These are phyloP conservation scores for Achroia grisella DNA, from an alignment of 1,140 invertebrate genomes.

Conservation along the genomic window DNA sequence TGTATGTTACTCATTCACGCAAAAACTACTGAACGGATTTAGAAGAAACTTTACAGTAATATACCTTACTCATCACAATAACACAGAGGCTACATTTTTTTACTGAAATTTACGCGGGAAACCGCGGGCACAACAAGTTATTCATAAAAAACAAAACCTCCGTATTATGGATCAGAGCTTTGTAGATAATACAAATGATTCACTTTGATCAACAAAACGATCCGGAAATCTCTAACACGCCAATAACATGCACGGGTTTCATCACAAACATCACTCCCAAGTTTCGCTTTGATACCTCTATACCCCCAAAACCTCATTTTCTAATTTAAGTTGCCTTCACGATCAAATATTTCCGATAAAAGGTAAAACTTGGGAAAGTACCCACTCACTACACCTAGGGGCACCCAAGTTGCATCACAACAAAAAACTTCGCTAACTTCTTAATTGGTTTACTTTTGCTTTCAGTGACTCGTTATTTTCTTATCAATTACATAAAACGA, in stretches of 20 bases:
- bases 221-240: not conserved
- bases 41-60: too few species aligned
- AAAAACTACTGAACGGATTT: too few species aligned
- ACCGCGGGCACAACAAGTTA: too few species aligned
- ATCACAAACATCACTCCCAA: slow-evolving; percentile 16
- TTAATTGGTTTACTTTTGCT: not conserved
- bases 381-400: not conserved
- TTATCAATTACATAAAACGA: too few species aligned
- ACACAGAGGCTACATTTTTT: too few species aligned
- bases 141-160: too few species aligned
- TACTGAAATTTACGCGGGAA: too few species aligned
- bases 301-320: slow-evolving; percentile 22
- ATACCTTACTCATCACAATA: too few species aligned
- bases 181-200: too few species aligned
- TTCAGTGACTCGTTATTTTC: slow-evolving; percentile 3
- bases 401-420: slow-evolving; percentile 4
- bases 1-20: too few species aligned
- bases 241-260: not conserved
- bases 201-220: not conserved
- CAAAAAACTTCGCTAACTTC: slow-evolving; percentile 5
- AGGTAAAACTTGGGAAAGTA: slow-evolving; percentile 21
- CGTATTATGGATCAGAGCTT: too few species aligned
- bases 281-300: slow-evolving; percentile 18
- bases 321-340: slow-evolving; percentile 37
- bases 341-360: slow-evolving; percentile 28